Conservation (phyloP, 2,797 vertebrate species). For the Triplophysa bombifrons region DNA sequence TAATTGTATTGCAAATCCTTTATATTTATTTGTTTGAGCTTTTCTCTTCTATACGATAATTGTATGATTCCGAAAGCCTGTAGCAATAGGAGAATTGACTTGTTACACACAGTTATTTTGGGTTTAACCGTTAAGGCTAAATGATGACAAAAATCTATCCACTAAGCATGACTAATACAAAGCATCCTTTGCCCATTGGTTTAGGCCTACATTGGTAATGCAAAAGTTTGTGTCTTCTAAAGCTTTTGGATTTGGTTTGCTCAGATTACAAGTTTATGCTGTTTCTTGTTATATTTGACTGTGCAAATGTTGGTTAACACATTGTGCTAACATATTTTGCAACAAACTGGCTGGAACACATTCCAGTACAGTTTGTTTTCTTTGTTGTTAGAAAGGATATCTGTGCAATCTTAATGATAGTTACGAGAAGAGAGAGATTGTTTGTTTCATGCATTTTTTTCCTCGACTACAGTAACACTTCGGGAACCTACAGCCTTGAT, state of each 20-base stretch:
- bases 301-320: neutral
- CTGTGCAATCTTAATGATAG: slow-evolving; percentile 38
- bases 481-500: neutral
- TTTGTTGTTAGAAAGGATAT: slow-evolving; percentile 13
- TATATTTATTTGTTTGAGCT: neutral
- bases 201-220: no score
- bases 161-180: slow-evolving; percentile 45
- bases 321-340: neutral
- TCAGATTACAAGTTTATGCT: neutral
- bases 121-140: slow-evolving; percentile 57
- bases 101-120: slow-evolving; percentile 41
- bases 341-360: neutral
- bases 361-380: neutral
- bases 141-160: slow-evolving; percentile 39
- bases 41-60: neutral
- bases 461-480: neutral
- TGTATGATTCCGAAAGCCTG: slow-evolving; percentile 15
- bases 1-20: neutral
- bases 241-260: neutral
- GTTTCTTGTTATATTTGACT: neutral
- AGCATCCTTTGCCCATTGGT: no score
- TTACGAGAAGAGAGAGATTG: slow-evolving; percentile 18
- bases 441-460: slow-evolving; percentile 18
- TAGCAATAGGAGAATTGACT: slow-evolving; percentile 32
- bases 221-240: neutral